Base-by-base conservation (phyloP, 2,888 invertebrate genomes). In the Chouioia cunea region DNA sequence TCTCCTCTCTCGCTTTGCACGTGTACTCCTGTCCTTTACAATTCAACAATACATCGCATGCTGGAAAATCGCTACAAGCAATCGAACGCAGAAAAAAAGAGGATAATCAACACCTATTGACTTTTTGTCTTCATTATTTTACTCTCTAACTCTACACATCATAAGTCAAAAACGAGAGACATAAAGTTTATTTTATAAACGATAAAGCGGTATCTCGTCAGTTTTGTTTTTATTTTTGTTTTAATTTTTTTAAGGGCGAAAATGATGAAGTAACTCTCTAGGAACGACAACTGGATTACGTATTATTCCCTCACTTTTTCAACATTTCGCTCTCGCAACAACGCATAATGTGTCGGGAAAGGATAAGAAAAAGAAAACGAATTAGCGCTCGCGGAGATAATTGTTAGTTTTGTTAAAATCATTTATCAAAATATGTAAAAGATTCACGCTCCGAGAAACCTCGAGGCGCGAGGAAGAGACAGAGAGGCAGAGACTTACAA, bases 401-500 rank as follows among this genome's bases (percentile, higher is more conserved):
- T 36, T 6, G 36, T 36, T 36, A 36, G 10, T 36, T 36, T 46
- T 63, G 63, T 64, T 69, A 73, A 73, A 73, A 70, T 73, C 59
- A 70, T 66, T 36, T 63, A 68, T 67, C 67, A 71, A 71, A 73
- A 71, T 18, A 63, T 59, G 73, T 69, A 59, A 73, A 66, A 60
- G 64, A 58, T 36, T 36, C 36, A 12, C 43, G 50, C 47, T 43
- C 50, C 46, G 44, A 43, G 4, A 14, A 56, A 62, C 22, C 36
- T 12, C 57, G 47, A 58, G 56, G 46, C 64, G 50, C 36, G 27
- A 65, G 70, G 70, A 73, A 73, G 73, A 73, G 66, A 73, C 65
- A 62, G 70, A 70, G 70, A 71, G 73, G 62, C 54, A 68, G 67
- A 73, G 70, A 65, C 65, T 57, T 71, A 73, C 67, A 73, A 70